Conservation (phyloP, 2,797 vertebrate species). For the Phylloscopus collybita region DNA sequence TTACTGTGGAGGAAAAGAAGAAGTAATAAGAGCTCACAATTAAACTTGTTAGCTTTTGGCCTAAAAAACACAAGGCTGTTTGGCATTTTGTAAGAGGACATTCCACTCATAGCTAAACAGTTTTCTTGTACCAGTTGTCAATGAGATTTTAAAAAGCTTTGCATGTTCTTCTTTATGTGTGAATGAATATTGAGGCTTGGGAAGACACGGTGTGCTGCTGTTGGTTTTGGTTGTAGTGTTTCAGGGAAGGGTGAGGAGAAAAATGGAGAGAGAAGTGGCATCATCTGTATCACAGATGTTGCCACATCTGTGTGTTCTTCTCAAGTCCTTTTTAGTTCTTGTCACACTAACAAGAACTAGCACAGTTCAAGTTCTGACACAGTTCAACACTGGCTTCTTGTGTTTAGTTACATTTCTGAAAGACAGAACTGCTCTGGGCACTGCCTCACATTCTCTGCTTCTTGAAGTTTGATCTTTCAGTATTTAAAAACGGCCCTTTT, state of each 20-base stretch:
- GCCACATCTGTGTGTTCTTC: too few species aligned
- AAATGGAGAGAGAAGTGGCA: neutral
- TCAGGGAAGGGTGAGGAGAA: neutral
- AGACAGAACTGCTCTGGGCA: neutral
- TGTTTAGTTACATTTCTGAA: neutral
- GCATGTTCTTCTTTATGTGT: neutral
- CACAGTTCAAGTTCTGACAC: too few species aligned
- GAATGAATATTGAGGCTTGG: neutral
- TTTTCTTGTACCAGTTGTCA: neutral
- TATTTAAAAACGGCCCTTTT: neutral
- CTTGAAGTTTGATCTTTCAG: neutral
- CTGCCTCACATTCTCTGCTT: neutral
- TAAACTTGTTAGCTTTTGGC: neutral
- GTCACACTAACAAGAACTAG: too few species aligned
- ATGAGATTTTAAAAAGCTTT: neutral
- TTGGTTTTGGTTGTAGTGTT: neutral
- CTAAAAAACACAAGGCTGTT: neutral
- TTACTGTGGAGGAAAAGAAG: neutral
- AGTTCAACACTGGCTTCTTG: neutral
- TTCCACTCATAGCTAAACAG: neutral
- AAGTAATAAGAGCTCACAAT: neutral
- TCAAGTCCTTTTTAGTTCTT: neutral
- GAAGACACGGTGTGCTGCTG: neutral
- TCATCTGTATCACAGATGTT: neutral
- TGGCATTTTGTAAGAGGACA: conserved; percentile 10